These are phyloP conservation scores for Coleophora flavipennella DNA, from an alignment of 2,888 invertebrate species.

Conservation along the genomic window DNA sequence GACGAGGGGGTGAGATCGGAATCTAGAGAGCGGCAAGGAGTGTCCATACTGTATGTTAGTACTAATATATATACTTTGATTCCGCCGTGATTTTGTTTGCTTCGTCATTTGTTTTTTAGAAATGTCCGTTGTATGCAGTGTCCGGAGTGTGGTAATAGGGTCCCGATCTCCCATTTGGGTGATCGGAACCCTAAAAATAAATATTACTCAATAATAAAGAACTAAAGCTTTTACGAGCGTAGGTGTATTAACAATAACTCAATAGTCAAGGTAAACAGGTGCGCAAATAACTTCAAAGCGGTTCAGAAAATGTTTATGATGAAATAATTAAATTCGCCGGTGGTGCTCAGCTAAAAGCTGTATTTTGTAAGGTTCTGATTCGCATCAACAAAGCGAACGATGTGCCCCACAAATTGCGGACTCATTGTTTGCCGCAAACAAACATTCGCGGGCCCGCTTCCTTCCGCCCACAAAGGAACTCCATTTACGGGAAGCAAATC, in stretches of 20 bases:
- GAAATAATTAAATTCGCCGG: slow-evolving; percentile 41
- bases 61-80: too few species aligned
- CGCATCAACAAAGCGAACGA: slow-evolving; percentile 55
- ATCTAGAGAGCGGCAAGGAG: too few species aligned
- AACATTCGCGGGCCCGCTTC: slow-evolving; percentile 58
- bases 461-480: slow-evolving; percentile 56
- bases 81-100: too few species aligned
- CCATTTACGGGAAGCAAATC: slow-evolving; percentile 53
- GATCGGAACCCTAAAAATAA: too few species aligned
- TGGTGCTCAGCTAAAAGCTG: slow-evolving; percentile 28
- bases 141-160: background rate
- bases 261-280: background rate
- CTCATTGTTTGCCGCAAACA: slow-evolving; percentile 63
- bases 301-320: slow-evolving; percentile 24
- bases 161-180: background rate
- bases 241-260: background rate
- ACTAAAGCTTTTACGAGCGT: background rate
- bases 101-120: too few species aligned
- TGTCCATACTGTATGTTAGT: too few species aligned
- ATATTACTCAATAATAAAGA: background rate
- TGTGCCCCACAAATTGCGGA: slow-evolving; percentile 61
- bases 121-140: too few species aligned
- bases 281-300: slow-evolving; percentile 14
- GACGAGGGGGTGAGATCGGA: too few species aligned
- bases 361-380: slow-evolving; percentile 60